Conservation (phyloP, 2,113 vertebrate species). For the Lampris incognitus region DNA sequence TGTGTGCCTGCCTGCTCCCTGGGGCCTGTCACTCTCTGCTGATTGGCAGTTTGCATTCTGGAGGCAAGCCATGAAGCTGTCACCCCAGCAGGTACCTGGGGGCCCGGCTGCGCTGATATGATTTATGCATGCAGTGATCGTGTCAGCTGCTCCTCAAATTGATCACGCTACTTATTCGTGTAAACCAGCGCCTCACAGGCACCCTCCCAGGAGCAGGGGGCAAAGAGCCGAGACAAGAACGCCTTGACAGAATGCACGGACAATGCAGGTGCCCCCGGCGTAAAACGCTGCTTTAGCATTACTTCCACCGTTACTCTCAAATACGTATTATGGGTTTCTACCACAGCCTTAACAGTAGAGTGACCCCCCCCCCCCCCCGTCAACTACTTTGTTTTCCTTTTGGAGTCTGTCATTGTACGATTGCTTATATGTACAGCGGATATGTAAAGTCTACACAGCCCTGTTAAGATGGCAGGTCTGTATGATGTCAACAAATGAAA, state of each 20-base stretch:
- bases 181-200: conserved; percentile 58
- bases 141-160: conserved; percentile 74
- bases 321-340: too few species aligned
- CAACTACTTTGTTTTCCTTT: too few species aligned
- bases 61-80: conserved; percentile 70
- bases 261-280: not conserved
- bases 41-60: conserved; percentile 74
- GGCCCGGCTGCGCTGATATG: conserved; percentile 71
- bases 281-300: too few species aligned
- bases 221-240: not conserved
- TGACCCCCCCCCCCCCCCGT: too few species aligned
- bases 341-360: too few species aligned
- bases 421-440: too few species aligned
- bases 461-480: too few species aligned
- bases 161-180: conserved; percentile 69
- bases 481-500: too few species aligned
- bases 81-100: conserved; percentile 63
- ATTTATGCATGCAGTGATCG: conserved; percentile 78
- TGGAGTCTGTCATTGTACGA: too few species aligned
- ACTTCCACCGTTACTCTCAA: too few species aligned
- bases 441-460: too few species aligned
- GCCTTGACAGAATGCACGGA: conserved; percentile 6
- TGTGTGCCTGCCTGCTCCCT: conserved; percentile 50
- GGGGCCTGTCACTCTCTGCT: conserved; percentile 64
- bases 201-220: not conserved